Base-by-base conservation (phyloP, 2,113 vertebrate species). In the Eidolon helvum region DNA sequence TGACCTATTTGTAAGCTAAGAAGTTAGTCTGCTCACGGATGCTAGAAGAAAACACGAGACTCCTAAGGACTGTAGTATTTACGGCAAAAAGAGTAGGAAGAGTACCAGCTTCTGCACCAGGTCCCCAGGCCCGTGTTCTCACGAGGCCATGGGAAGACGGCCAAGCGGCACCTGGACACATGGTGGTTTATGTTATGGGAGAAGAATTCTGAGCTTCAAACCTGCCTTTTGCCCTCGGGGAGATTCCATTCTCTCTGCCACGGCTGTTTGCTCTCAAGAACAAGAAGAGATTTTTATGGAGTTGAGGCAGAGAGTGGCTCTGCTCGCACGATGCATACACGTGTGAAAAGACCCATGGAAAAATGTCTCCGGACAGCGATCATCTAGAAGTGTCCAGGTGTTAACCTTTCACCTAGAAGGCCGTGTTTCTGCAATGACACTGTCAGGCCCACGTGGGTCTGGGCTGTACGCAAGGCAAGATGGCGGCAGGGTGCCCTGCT, bases 21-120 rank as follows among this genome's bases (percentile, higher is more conserved):
- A 83, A 40, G 9, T 45, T 35, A 45, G 48, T 16, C 21, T 77
- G 38, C 35, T 74, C 65, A 6, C 1, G 2, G 43, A 30, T 30
- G 12, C 35, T 28, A 5, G 11, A 4, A 55, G 65, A 88, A 88
- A 69, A 38, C 8, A 7, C 2, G 48, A 77, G n/a, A 71, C 21
- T 14, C 16, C 10, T 15, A 84, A 63, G 2, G 35, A 38, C 3
- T 68, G 4, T 19, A 10, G 14, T 50, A 38, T 33, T 72, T 7
- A 59, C 0, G 8, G 19, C 9, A 63, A 84, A 72, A 26, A 28
- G 21, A 10, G 22, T 1, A 35, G 1, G 5, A 8, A 40, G 43
- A 26, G 5, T 38, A 15, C 21, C n/a, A 33, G 15, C 18, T 45
- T 30, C 21, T 59, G 4, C 0, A 0, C 33, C 4, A 1, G 9